Percentiles rank a stretch among this genome's conserved stretches.
phyloP scores from a whole-genome alignment of 2,797 vertebrate species.

The Pelobates cultripes region DNA sequence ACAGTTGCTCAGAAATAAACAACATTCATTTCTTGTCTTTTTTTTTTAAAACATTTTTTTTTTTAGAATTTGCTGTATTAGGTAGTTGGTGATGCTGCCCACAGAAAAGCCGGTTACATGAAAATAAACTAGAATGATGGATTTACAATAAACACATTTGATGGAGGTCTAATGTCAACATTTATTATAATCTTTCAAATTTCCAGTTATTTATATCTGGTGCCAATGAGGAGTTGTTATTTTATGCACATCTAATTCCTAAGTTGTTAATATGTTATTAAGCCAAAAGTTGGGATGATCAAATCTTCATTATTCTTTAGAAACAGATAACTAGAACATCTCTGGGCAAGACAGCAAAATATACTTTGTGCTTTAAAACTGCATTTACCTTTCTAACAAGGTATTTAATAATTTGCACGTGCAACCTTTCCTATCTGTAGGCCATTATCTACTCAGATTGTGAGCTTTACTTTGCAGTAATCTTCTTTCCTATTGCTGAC shows the following conservation, averaged over 20 bases:
- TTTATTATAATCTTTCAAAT: slow-evolving; percentile 7
- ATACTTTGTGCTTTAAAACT: not conserved
- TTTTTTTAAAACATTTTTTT: not conserved
- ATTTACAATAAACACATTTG: slow-evolving; percentile 10
- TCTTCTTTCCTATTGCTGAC: no score
- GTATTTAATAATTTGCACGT: no score
- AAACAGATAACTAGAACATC: not conserved
- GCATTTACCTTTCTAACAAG: not conserved
- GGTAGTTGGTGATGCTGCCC: slow-evolving; percentile 37
- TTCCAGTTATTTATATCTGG: not conserved
- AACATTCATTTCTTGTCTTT: no score
- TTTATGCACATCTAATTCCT: slow-evolving; percentile 1
- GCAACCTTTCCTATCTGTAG: no score
- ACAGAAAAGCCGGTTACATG: slow-evolving; percentile 44
- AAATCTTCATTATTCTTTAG: not conserved
- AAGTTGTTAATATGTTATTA: not conserved
- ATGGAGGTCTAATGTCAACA: slow-evolving; percentile 17
- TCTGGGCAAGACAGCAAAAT: not conserved
- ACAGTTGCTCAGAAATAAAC: slow-evolving; percentile 26
- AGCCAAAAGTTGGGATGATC: not conserved
- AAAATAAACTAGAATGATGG: slow-evolving; percentile 24
- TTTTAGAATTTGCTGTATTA: not conserved
- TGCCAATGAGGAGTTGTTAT: not conserved
- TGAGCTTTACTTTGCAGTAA: no score
- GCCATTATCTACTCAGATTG: no score